These are phyloP conservation scores for Crocidura indochinensis DNA, from an alignment of 2,797 vertebrate genomes.

Conservation along the genomic window DNA sequence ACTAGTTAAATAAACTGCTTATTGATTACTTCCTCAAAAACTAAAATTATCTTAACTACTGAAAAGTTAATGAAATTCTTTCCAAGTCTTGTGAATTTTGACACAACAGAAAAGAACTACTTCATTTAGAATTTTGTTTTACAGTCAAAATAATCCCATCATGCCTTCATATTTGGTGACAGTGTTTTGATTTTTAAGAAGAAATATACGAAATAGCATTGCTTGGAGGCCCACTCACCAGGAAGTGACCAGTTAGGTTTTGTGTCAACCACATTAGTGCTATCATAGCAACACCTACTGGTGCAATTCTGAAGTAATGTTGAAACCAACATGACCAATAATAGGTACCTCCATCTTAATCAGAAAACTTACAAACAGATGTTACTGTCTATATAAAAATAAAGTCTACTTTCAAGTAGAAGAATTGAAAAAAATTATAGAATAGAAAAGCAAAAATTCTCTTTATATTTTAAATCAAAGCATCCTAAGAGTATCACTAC, in stretches of 20 bases:
- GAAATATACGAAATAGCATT: conserved; percentile 29
- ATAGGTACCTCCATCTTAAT: conserved; percentile 67
- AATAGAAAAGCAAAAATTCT: background rate
- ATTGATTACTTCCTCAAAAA: conserved; percentile 54
- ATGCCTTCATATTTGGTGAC: background rate
- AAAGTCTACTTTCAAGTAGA: conserved; percentile 50
- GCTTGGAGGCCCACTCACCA: conserved; percentile 53
- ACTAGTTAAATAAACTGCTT: conserved; percentile 7
- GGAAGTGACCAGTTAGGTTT: conserved; percentile 76
- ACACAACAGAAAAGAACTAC: background rate
- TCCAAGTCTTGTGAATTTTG: background rate
- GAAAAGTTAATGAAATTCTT: conserved; percentile 60
- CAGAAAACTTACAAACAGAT: conserved; percentile 16
- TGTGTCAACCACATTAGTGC: conserved; percentile 55
- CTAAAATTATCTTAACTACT: background rate
- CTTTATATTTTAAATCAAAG: background rate
- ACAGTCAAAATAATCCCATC: conserved; percentile 41
- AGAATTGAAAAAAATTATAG: conserved; percentile 32
- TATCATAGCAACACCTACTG: conserved; percentile 73
- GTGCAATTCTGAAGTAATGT: conserved; percentile 74
- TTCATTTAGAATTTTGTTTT: conserved; percentile 62
- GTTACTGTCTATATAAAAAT: conserved; percentile 1
- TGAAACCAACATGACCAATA: conserved; percentile 61
- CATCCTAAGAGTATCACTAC: too few relatives aligned
- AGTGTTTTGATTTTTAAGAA: conserved; percentile 42